Evolutionary conservation across 37 sponge, comb jelly and placozoan genomes (phyloP).

Genomic region (Theonella swinhoei): DNA sequence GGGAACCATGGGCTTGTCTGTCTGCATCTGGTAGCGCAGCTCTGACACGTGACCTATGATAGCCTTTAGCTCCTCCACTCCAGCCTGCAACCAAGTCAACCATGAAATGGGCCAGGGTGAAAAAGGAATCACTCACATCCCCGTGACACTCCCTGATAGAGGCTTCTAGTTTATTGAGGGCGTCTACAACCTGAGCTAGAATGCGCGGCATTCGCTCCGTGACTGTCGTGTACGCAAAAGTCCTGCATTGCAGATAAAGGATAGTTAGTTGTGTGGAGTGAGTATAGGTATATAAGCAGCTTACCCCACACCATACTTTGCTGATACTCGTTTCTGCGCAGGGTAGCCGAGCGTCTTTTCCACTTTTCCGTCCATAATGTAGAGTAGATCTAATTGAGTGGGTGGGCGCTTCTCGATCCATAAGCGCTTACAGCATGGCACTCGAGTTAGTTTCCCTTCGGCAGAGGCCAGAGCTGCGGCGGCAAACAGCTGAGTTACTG

Average conservation of each 20-base stretch:
- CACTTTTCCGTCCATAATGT: slow-evolving; percentile 1
- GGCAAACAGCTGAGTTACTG: slow-evolving; percentile 36
- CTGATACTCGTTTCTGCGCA: slow-evolving; percentile 59
- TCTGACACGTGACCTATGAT: slow-evolving; percentile 75
- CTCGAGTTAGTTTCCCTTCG: slow-evolving; percentile 20
- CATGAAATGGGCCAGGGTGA: too few species aligned
- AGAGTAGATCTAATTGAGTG: background rate
- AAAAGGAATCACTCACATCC: slow-evolving; percentile 29
- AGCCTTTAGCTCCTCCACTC: slow-evolving; percentile 71
- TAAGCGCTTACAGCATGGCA: background rate
- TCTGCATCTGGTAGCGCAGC: slow-evolving; percentile 87
- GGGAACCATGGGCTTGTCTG: slow-evolving; percentile 75
- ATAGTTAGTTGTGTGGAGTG: background rate
- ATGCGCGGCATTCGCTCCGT: slow-evolving; percentile 91
- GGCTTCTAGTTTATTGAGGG: slow-evolving; percentile 53
- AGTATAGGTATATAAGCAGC: background rate
- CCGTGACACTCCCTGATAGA: slow-evolving; percentile 8
- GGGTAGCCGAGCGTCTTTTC: slow-evolving; percentile 71
- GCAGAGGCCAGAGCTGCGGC: slow-evolving; percentile 31
- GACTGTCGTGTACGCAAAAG: slow-evolving; percentile 90
- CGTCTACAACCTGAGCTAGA: slow-evolving; percentile 88
- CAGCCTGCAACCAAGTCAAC: slow-evolving; percentile 47
- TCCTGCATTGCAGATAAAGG: slow-evolving; percentile 50
- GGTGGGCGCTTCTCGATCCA: too few species aligned
- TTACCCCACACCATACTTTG: slow-evolving; percentile 67